Conservation (phyloP, 2,797 vertebrate genomes). For the Fratercula arctica region DNA sequence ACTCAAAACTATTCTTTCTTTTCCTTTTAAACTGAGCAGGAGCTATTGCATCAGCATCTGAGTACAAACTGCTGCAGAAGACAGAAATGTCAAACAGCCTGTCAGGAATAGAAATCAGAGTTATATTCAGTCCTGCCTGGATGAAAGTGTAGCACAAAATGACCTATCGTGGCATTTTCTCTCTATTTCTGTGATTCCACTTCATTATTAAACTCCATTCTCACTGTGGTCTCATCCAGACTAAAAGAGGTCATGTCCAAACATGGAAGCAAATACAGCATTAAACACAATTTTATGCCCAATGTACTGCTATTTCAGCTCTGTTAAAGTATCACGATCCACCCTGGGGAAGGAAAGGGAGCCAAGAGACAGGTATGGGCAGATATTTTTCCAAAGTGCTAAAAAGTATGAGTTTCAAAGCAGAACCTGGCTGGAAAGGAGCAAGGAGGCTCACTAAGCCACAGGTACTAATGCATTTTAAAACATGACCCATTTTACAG, state of each 20-base stretch:
- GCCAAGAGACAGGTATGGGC: not conserved
- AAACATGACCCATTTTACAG: not conserved
- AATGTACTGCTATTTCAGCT: not conserved
- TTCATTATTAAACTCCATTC: conserved; percentile 24
- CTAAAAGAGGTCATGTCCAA: not conserved
- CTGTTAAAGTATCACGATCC: not conserved
- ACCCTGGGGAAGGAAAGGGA: not conserved
- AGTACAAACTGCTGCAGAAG: conserved; percentile 17
- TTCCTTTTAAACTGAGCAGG: conserved; percentile 20
- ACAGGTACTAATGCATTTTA: conserved; percentile 3
- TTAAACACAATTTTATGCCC: not conserved
- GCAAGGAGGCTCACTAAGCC: not conserved
- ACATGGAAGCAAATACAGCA: not conserved
- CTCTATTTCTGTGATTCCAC: not conserved
- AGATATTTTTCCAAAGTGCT: not conserved
- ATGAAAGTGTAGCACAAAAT: conserved; percentile 8
- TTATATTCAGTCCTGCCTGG: not conserved
- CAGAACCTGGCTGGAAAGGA: not conserved
- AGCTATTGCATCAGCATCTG: conserved; percentile 13
- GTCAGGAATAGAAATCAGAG: conserved; percentile 22
- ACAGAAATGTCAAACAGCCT: conserved; percentile 33
- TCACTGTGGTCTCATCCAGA: not conserved
- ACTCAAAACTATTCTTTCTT: not conserved
- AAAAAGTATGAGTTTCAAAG: conserved; percentile 20
- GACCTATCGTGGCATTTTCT: not conserved